Base-by-base conservation (phyloP, 2,113 vertebrate species). In the Podarcis muralis region DNA sequence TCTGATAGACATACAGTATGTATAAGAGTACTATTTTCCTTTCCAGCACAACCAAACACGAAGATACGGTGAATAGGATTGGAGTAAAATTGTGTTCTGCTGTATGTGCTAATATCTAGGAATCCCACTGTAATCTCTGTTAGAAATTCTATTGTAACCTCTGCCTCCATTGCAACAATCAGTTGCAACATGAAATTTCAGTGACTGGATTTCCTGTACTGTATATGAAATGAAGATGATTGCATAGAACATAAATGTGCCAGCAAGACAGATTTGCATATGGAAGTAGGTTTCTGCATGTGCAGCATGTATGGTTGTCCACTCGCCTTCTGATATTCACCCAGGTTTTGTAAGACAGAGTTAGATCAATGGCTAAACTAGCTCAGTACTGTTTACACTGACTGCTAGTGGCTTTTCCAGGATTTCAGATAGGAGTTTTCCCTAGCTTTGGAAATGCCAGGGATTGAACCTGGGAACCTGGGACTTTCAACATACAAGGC, bases 181-280 rank as follows among this genome's bases (percentile, higher is more conserved):
- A 48, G 25, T 30, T 71, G 23, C 6, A 66, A 91, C 22, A 5
- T 43, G 5, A 66, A 11, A 8, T 27, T 13, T 69, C 71, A 53
- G 5, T 12, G 8, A 78, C 59, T 80, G 20, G 2, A 72, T 89
- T 71, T 87, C 86, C 27, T 78, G 40, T 53, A 91, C 27, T 81
- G 35, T 53, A 91, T 91, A 11, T 1, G 81, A 93, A 91, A 90
- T 93, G 2, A 90, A 90, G 35, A 75, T 91, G 25, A 71, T 86
- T 27, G 48, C 80, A 65, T 1, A 71, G 91, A 91, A 90, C 4
- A 88, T 4, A 32, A 30, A 62, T 43, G 86, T 71, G 15, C 5
- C 68, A 72, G 15, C 40, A 78, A 78, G 76, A 30, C 16, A 27
- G 13, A 48, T 43, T 43, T 43, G 43, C 13, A 4, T 79, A 53